A percentile compares a stretch with the other conserved stretches of the same genome.
Evolutionary conservation across 2,113 vertebrate genomes (phyloP).

Genomic region (Zosterops japonicus): DNA sequence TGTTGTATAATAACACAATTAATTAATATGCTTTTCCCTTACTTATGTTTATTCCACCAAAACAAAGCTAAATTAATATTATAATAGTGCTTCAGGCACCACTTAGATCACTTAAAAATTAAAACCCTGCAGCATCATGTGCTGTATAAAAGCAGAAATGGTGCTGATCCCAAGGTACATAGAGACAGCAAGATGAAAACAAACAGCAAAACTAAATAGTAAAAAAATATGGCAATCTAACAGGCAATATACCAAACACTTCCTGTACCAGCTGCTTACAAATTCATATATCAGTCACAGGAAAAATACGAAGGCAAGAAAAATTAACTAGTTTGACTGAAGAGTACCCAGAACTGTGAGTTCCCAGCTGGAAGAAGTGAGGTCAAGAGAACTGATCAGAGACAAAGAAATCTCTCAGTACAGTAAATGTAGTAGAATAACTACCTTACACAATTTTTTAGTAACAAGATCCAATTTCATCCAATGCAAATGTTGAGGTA

Average conservation of each 20-base stretch:
- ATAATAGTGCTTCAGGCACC: background rate
- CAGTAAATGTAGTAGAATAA: background rate
- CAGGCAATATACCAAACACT: background rate
- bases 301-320: background rate
- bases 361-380: background rate
- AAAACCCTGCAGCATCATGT: background rate
- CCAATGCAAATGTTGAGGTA: background rate
- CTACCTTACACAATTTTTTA: background rate
- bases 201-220: background rate
- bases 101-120: background rate
- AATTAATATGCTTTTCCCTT: background rate
- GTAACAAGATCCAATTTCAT: background rate
- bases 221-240: background rate
- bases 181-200: background rate
- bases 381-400: background rate
- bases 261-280: background rate
- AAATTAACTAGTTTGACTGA: background rate
- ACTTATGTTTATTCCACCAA: background rate
- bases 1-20: background rate
- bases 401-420: background rate
- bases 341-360: background rate
- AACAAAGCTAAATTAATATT: background rate
- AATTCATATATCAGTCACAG: background rate
- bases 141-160: background rate
- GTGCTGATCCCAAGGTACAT: background rate